Percentiles rank a stretch among this genome's conserved stretches.
phyloP scores from a whole-genome alignment of 2,797 vertebrate genomes.

The Phaenicophaeus curvirostris region DNA sequence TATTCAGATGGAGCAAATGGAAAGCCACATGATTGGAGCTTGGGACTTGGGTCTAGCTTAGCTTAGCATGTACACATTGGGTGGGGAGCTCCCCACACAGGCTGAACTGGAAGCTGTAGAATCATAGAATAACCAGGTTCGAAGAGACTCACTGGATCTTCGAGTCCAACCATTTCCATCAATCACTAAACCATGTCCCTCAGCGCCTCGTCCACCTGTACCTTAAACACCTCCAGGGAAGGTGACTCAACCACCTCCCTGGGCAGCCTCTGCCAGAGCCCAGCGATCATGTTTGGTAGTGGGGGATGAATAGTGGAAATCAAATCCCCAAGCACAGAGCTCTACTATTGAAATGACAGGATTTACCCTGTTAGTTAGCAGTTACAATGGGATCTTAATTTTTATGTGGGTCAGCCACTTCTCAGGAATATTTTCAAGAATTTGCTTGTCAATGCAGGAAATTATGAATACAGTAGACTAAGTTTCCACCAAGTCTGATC shows the following conservation, averaged over 20 bases:
- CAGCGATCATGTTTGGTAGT: neutral
- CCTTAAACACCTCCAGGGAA: too few species aligned
- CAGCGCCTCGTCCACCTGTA: too few species aligned
- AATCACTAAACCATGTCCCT: too few species aligned
- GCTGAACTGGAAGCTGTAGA: neutral
- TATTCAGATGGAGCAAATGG: neutral
- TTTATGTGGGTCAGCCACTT: neutral
- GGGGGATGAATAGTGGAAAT: neutral
- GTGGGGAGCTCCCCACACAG: neutral
- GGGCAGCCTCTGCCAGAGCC: too few species aligned
- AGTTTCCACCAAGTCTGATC: slow-evolving; percentile 39
- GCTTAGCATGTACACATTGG: neutral
- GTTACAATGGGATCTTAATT: neutral
- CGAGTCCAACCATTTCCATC: too few species aligned
- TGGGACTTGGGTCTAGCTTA: neutral
- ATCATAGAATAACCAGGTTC: too few species aligned
- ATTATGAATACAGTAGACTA: slow-evolving; percentile 26
- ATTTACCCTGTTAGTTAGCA: neutral
- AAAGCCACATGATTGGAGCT: neutral
- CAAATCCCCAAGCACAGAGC: neutral
- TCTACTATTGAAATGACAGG: neutral
- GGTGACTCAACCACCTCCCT: too few species aligned
- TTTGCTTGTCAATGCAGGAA: slow-evolving; percentile 28
- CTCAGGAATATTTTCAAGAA: slow-evolving; percentile 8
- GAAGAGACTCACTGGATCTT: too few species aligned